These are phyloP conservation scores for Belonocnema kinseyi DNA, from an alignment of 1,140 invertebrate species.

Conservation along the genomic window DNA sequence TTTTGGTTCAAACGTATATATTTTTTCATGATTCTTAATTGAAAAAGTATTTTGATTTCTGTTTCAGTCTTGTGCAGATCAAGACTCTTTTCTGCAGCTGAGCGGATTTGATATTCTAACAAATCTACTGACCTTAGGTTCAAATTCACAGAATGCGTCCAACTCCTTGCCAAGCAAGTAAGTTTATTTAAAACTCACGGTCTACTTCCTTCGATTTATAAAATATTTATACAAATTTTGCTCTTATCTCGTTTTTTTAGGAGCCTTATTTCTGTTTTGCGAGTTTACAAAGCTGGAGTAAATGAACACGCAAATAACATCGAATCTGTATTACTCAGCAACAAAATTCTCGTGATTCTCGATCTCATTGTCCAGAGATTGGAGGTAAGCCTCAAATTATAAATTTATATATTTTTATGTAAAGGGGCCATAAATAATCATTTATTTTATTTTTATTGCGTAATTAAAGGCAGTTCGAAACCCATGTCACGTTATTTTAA, in stretches of 20 bases:
- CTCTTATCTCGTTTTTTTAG: constrained; percentile 68
- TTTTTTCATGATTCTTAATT: no score
- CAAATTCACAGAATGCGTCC: constrained; percentile 71
- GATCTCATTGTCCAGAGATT: constrained; percentile 83
- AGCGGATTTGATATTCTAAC: constrained; percentile 78
- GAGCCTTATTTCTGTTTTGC: constrained; percentile 79
- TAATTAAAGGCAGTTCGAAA: no score
- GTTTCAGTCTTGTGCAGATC: constrained; percentile 74
- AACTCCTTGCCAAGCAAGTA: constrained; percentile 78
- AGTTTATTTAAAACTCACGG: constrained; percentile 49
- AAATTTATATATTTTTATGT: not conserved
- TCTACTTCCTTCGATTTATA: constrained; percentile 27
- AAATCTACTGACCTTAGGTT: constrained; percentile 69
- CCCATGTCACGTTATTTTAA: no score
- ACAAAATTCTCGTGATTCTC: constrained; percentile 81
- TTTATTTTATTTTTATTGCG: not conserved
- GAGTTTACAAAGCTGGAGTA: constrained; percentile 78
- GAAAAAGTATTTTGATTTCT: constrained; percentile 37
- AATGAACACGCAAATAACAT: constrained; percentile 78
- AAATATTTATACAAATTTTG: constrained; percentile 2
- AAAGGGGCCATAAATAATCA: not conserved
- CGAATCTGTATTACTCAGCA: constrained; percentile 82
- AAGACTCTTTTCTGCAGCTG: constrained; percentile 75
- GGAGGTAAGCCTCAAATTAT: constrained; percentile 74
- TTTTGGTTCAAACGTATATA: no score